Evolutionary conservation across 2,797 vertebrate genomes (phyloP).

Genomic region (Mastacembelus armatus): DNA sequence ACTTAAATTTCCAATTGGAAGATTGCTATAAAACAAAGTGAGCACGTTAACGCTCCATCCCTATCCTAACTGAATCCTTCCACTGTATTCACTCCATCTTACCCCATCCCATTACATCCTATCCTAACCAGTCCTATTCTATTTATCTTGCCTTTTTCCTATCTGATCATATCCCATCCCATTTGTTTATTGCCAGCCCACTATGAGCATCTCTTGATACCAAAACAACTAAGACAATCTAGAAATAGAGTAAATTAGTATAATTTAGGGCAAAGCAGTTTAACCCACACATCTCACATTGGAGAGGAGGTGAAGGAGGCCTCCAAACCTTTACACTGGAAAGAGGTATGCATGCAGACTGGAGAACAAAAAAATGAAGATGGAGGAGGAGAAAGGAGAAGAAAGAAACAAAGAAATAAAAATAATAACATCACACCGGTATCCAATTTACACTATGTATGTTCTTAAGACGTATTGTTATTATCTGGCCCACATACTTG

Average conservation of each 20-base stretch:
- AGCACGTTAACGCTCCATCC: not conserved
- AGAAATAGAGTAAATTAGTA: slow-evolving; percentile 78
- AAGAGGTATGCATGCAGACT: slow-evolving; percentile 38
- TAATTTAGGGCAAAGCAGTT: slow-evolving; percentile 84
- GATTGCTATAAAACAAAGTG: not conserved
- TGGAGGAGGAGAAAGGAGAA: slow-evolving; percentile 32
- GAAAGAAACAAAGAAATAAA: slow-evolving; percentile 28
- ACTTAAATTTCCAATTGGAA: not conserved
- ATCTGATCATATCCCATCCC: not conserved
- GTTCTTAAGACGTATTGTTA: slow-evolving; percentile 64
- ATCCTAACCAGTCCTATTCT: not conserved
- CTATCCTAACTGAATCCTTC: no score
- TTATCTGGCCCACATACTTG: slow-evolving; percentile 62
- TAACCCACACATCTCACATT: slow-evolving; percentile 79
- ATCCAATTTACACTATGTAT: slow-evolving; percentile 56
- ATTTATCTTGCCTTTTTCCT: no score
- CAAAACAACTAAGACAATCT: slow-evolving; percentile 77
- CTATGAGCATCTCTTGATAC: slow-evolving; percentile 73
- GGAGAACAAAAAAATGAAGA: slow-evolving; percentile 33
- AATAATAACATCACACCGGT: slow-evolving; percentile 45
- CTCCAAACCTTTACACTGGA: slow-evolving; percentile 66
- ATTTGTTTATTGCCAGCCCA: slow-evolving; percentile 27
- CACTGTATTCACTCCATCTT: no score
- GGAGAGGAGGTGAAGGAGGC: slow-evolving; percentile 71
- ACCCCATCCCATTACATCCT: not conserved